Conservation (phyloP, 2,797 vertebrate species). For the Craterocephalus amniculus region DNA sequence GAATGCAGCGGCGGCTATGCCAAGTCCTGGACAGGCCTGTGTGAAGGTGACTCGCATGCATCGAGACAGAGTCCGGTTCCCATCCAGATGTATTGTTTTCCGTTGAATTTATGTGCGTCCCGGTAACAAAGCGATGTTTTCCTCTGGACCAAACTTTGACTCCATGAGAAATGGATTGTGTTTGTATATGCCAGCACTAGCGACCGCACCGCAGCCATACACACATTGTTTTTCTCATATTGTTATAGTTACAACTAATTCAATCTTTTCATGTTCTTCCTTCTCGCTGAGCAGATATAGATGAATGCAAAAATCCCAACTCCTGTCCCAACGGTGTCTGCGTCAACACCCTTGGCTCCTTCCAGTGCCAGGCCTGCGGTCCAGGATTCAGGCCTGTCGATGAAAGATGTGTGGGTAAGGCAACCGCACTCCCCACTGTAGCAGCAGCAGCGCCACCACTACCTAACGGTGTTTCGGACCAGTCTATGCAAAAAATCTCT, state of each 20-base stretch:
- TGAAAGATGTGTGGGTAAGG: slow-evolving; percentile 84
- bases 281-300: slow-evolving; percentile 73
- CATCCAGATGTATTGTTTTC: slow-evolving; percentile 52
- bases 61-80: slow-evolving; percentile 29
- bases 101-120: slow-evolving; percentile 49
- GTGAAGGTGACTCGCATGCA: slow-evolving; percentile 85
- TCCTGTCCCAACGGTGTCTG: slow-evolving; percentile 77
- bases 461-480: slow-evolving; percentile 34
- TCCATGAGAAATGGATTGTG: slow-evolving; percentile 21
- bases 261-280: slow-evolving; percentile 33
- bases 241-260: slow-evolving; percentile 42
- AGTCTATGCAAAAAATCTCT: slow-evolving; percentile 57
- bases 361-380: slow-evolving; percentile 79
- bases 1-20: slow-evolving; percentile 88
- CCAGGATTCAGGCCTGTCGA: slow-evolving; percentile 72
- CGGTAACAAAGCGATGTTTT: slow-evolving; percentile 66
- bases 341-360: slow-evolving; percentile 82
- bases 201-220: slow-evolving; percentile 8
- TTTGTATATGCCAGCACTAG: slow-evolving; percentile 20
- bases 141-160: slow-evolving; percentile 47
- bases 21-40: slow-evolving; percentile 84
- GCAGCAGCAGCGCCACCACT: slow-evolving; percentile 15
- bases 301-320: slow-evolving; percentile 80
- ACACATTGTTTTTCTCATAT: slow-evolving; percentile 41
- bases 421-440: slow-evolving; percentile 28